Evolutionary conservation across 1,140 invertebrate species (phyloP).

Genomic region (Polypedilum pembai): DNA sequence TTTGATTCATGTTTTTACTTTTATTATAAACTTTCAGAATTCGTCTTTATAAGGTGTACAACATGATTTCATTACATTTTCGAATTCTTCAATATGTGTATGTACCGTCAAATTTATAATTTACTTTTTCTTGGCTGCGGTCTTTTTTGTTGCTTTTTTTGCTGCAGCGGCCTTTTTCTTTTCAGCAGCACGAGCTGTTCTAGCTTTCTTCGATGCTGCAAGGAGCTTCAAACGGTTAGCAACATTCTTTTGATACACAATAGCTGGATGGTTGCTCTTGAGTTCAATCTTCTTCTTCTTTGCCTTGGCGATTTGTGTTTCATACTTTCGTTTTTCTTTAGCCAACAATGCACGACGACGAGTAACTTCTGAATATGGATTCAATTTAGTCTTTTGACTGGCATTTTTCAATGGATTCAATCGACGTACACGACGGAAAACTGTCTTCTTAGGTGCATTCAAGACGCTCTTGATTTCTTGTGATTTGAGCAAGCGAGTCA

Average conservation of each 20-base stretch:
- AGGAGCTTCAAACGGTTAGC: conserved; percentile 39
- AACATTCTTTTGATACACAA: conserved; percentile 38
- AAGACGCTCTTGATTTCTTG: conserved; percentile 92
- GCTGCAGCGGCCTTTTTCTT: conserved; percentile 40
- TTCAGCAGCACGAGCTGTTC: conserved; percentile 29
- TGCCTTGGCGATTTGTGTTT: conserved; percentile 38
- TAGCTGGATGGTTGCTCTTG: conserved; percentile 41
- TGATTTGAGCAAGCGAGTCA: conserved; percentile 82
- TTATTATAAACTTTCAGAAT: background rate
- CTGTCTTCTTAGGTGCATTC: conserved; percentile 70
- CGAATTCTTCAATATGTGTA: background rate
- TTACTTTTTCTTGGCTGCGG: background rate
- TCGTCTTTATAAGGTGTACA: too few species aligned
- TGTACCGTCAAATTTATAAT: background rate
- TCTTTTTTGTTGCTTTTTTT: conserved; percentile 30
- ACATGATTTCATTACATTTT: background rate
- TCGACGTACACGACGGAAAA: conserved; percentile 69
- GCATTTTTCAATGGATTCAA: conserved; percentile 90
- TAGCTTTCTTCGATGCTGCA: conserved; percentile 35
- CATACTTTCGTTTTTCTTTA: conserved; percentile 48
- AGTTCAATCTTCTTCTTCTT: conserved; percentile 42
- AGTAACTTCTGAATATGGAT: conserved; percentile 84
- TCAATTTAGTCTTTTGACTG: conserved; percentile 79
- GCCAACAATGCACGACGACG: conserved; percentile 67
- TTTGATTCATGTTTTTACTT: background rate